These are phyloP conservation scores for Dicrostonyx torquatus DNA, from an alignment of 2,797 vertebrate species.

Conservation along the genomic window DNA sequence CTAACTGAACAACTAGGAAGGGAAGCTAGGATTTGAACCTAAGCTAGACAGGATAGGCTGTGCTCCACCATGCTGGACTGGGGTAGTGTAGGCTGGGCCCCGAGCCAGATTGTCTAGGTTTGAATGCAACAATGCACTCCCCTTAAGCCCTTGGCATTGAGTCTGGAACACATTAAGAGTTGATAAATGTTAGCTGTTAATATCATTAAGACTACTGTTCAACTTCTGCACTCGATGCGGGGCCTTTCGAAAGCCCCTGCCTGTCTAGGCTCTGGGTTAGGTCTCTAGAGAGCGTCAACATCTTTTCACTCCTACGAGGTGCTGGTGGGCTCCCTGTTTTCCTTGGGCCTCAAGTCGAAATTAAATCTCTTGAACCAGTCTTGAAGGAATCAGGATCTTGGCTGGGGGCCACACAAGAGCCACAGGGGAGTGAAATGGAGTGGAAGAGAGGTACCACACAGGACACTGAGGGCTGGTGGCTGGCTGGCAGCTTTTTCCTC, in stretches of 20 bases:
- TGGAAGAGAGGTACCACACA: background rate
- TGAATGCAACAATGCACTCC: conserved; percentile 63
- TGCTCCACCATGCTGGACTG: background rate
- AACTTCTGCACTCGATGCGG: conserved; percentile 2
- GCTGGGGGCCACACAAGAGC: conserved; percentile 2
- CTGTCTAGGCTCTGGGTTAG: conserved; percentile 57
- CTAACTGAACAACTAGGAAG: background rate
- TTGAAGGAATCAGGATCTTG: conserved; percentile 25
- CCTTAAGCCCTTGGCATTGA: conserved; percentile 70
- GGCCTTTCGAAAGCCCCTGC: conserved; percentile 48
- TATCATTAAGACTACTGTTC: conserved; percentile 78
- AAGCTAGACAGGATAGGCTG: background rate
- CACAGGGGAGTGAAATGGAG: background rate
- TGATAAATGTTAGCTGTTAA: conserved; percentile 80
- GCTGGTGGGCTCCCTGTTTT: conserved; percentile 39
- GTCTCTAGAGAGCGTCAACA: conserved; percentile 57
- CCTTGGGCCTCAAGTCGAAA: conserved; percentile 6
- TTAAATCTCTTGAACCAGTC: conserved; percentile 28
- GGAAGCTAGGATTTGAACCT: conserved; percentile 46
- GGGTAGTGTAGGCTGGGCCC: conserved; percentile 61
- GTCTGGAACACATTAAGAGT: conserved; percentile 74
- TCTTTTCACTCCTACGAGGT: conserved; percentile 4
- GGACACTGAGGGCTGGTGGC: conserved; percentile 1
- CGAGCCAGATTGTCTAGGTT: conserved; percentile 74
- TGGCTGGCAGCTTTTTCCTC: conserved; percentile 38